These are phyloP conservation scores for Psylliodes chrysocephalus DNA, from an alignment of 2,888 invertebrate genomes.

Conservation along the genomic window DNA sequence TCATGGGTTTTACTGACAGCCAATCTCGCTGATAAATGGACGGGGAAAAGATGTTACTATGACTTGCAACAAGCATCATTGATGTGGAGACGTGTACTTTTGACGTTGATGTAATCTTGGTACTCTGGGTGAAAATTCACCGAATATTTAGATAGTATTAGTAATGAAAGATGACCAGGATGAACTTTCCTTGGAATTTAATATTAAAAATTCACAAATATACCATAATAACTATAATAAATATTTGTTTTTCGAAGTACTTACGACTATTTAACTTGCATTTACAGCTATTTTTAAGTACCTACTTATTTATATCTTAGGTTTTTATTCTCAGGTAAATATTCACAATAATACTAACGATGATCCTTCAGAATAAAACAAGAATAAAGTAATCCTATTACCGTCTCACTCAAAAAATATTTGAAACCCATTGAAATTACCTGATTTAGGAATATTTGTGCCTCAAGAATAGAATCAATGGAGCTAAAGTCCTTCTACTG, in stretches of 20 bases:
- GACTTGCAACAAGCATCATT: constrained; percentile 53
- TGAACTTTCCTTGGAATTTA: no score
- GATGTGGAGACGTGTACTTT: constrained; percentile 21
- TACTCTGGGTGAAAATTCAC: constrained; percentile 2
- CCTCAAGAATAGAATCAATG: constrained; percentile 34
- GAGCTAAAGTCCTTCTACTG: constrained; percentile 39
- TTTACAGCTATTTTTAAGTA: constrained; percentile 5
- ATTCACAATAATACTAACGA: constrained; percentile 24
- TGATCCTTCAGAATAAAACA: constrained; percentile 28
- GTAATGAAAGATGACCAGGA: no score
- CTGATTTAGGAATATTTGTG: constrained; percentile 24
- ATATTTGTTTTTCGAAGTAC: no score
- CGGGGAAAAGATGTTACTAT: constrained; percentile 50
- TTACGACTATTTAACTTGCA: background rate
- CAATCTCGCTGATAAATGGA: constrained; percentile 59
- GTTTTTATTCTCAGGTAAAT: constrained; percentile 8
- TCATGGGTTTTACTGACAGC: constrained; percentile 55
- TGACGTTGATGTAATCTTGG: constrained; percentile 30
- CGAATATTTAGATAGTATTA: no score
- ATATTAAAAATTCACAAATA: no score
- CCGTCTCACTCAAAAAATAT: constrained; percentile 19
- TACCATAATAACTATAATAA: no score
- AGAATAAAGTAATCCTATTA: constrained; percentile 37
- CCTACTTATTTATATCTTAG: background rate
- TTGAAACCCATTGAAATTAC: constrained; percentile 24